Base-by-base conservation (phyloP, 2,888 invertebrate species). In the Noctua comes region DNA sequence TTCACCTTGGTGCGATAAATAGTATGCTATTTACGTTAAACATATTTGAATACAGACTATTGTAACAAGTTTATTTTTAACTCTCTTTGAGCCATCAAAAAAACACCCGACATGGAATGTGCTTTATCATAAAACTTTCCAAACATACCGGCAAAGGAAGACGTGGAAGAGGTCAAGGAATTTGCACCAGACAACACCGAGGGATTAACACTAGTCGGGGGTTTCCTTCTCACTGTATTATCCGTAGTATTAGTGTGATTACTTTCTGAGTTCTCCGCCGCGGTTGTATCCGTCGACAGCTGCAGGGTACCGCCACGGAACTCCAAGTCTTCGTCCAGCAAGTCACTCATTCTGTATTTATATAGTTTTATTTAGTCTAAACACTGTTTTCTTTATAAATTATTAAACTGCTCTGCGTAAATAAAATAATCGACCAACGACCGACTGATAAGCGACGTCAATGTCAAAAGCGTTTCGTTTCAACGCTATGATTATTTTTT, bases 291-390 rank as follows among this genome's bases (percentile, higher is more conserved):
- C 2, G 94, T 90, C 27, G 96, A 95, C 72, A 97, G 88, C 89
- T 97, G 96, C 83, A 97, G 90, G 48, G 97, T 97, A 68, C 97
- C 97, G 59, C 97, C 97, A 73, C 96, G 96, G 88, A 97, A 97
- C 91, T 97, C 97, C 93, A 94, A 93, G 86, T 97, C 97, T 54
- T 97, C 97, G 68, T 97, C 97, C 74, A 97, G 90, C 84, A 97
- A 90, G 87, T 97, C 96, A 87, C 94, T 92, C 97, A 97, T 97
- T 70, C 40, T 91, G 79, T 81, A 71, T 76, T 73, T 76, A 65
- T 78, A 57, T 80, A 80, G 80, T 74, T 73, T 76, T 51, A 69
- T 76, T 79, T 79, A 76, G 27, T 76, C 43, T 27, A 68, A 78
- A 43, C 79, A 79, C 73, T 85, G 81, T 87, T 84, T 86, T 77